Percentiles rank a stretch among this genome's conserved stretches.
These are phyloP conservation scores for Sebastes kiyomatsui DNA, from an alignment of 2,797 vertebrate genomes.

Conservation along the genomic window DNA sequence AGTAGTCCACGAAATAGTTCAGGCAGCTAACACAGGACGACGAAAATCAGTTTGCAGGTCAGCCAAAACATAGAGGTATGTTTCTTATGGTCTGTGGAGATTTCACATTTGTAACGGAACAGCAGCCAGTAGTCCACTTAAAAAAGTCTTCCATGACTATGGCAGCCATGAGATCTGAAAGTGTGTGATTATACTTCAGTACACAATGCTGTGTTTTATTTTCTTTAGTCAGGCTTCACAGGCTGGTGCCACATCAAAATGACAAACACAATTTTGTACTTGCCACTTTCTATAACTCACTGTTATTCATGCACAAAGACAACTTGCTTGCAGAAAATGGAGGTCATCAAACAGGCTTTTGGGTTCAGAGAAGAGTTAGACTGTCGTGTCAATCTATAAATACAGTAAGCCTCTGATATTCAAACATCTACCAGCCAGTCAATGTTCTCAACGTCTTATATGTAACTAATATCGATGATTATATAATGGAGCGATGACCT, in stretches of 20 bases:
- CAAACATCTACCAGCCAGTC: background rate
- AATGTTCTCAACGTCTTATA: background rate
- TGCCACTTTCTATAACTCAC: background rate
- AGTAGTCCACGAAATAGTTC: background rate
- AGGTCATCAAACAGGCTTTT: background rate
- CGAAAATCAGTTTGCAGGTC: background rate
- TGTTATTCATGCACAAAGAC: conserved; percentile 8
- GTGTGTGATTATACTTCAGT: background rate
- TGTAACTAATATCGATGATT: background rate
- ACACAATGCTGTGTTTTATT: background rate
- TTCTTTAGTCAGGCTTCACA: background rate
- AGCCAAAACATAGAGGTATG: background rate
- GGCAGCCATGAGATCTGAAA: background rate
- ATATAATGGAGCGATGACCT: background rate
- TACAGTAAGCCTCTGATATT: background rate
- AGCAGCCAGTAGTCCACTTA: background rate
- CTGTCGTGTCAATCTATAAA: background rate
- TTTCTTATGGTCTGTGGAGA: background rate
- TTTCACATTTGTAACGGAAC: conserved; percentile 16
- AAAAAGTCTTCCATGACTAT: background rate
- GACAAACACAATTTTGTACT: background rate
- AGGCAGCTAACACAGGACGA: background rate
- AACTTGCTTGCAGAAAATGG: background rate
- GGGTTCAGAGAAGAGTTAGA: background rate
- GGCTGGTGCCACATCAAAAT: background rate